These are phyloP conservation scores for Incurvaria masculella DNA, from an alignment of 2,888 invertebrate species.

Conservation along the genomic window DNA sequence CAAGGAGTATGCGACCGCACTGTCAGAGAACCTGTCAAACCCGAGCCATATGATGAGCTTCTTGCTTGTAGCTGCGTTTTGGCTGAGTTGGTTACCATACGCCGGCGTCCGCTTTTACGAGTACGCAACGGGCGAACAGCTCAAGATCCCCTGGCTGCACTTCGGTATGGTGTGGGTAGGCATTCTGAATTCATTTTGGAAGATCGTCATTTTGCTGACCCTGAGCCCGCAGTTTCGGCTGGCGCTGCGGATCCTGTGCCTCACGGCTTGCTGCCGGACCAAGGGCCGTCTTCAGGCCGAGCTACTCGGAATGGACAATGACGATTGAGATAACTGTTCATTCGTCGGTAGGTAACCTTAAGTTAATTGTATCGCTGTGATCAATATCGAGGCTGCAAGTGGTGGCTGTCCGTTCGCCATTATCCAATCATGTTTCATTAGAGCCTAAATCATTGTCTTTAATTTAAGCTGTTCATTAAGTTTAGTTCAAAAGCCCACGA, in stretches of 20 bases:
- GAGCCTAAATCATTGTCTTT: too few species aligned
- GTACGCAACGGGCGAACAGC: conserved; percentile 59
- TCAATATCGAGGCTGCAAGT: too few species aligned
- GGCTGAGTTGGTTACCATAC: conserved; percentile 94
- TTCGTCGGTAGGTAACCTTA: too few species aligned
- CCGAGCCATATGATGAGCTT: conserved; percentile 96
- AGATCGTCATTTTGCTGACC: conserved; percentile 84
- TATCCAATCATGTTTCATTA: too few species aligned
- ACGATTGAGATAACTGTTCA: too few species aligned
- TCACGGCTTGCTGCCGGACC: conserved; percentile 85
- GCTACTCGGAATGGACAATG: conserved; percentile 81
- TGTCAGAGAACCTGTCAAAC: conserved; percentile 88
- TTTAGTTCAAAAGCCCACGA: too few species aligned
- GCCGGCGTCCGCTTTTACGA: conserved; percentile 80
- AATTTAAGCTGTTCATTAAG: too few species aligned
- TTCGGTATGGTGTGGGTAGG: conserved; percentile 95
- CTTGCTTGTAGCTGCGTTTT: conserved; percentile 85
- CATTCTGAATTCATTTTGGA: conserved; percentile 93
- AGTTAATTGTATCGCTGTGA: too few species aligned
- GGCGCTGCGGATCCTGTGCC: conserved; percentile 82
- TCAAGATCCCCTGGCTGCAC: conserved; percentile 79
- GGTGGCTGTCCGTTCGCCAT: too few species aligned
- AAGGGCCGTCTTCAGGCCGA: conserved; percentile 82
- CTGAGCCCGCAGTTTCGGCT: conserved; percentile 92
- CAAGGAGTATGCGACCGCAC: conserved; percentile 88